Evolutionary conservation across 2,113 vertebrate genomes (phyloP).

Genomic region (Cephalopterus ornatus): DNA sequence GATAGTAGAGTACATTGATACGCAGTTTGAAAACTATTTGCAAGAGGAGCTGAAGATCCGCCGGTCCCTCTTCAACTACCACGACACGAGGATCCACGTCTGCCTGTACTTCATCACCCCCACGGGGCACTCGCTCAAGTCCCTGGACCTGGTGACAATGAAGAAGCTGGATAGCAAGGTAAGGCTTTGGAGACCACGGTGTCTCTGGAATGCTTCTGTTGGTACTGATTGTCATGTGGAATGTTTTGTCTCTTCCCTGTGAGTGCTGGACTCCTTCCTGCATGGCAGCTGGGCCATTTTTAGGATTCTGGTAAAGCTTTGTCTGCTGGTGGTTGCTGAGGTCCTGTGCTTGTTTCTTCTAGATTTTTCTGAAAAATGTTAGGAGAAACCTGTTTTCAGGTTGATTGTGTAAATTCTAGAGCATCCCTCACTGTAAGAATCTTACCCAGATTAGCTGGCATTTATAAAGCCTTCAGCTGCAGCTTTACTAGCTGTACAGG

Average conservation of each 20-base stretch:
- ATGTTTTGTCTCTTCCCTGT: not conserved
- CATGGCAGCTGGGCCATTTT: rapidly evolving
- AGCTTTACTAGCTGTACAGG: not conserved
- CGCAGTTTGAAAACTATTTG: conserved; percentile 96
- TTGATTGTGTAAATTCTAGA: not conserved
- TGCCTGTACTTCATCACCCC: conserved; percentile 99
- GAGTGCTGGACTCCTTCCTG: not conserved
- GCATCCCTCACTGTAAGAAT: not conserved
- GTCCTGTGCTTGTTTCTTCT: not conserved
- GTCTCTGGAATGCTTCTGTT: not conserved
- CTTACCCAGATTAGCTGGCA: not conserved
- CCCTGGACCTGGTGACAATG: conserved; percentile 96
- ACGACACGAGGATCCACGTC: conserved; percentile 94
- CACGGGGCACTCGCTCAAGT: conserved; percentile 95
- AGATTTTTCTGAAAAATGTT: not conserved
- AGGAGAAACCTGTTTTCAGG: not conserved
- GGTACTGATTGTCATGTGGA: rapidly evolving
- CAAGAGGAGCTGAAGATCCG: conserved; percentile 98
- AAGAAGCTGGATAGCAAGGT: conserved; percentile 99
- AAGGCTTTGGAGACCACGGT: not conserved
- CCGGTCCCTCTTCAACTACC: conserved; percentile 96
- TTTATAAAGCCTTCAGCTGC: not conserved
- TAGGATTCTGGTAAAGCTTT: not conserved
- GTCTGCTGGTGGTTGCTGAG: not conserved
- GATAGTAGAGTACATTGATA: conserved; percentile 97